phyloP scores from a whole-genome alignment of 2,888 invertebrate species.

The Cacoxenus indagator region DNA sequence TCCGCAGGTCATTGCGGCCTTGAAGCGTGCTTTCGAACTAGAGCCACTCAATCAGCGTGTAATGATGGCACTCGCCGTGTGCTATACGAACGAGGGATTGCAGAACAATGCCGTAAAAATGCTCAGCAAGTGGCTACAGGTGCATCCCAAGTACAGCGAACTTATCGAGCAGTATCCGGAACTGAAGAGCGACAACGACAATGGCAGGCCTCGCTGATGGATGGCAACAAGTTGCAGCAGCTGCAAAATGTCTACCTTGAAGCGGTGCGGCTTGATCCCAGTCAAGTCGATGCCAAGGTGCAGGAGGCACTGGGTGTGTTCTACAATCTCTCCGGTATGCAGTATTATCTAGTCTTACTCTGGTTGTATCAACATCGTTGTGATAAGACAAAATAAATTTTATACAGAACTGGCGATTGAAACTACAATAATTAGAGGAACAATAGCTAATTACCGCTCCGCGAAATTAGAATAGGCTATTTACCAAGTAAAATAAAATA shows the following conservation, averaged over 20 bases:
- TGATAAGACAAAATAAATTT: no score
- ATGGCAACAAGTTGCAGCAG: slow-evolving; percentile 71
- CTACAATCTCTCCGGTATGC: slow-evolving; percentile 94
- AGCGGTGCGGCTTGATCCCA: slow-evolving; percentile 84
- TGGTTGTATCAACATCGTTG: no score
- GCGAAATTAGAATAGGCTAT: no score
- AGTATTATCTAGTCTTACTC: no score
- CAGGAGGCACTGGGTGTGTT: slow-evolving; percentile 95
- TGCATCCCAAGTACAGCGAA: slow-evolving; percentile 86
- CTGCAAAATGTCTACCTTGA: slow-evolving; percentile 83
- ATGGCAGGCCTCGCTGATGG: slow-evolving; percentile 69
- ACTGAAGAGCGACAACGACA: slow-evolving; percentile 26
- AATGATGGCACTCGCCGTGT: slow-evolving; percentile 91
- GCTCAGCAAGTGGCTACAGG: slow-evolving; percentile 82
- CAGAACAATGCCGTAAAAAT: slow-evolving; percentile 90
- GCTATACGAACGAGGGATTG: slow-evolving; percentile 96
- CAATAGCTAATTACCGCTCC: no score
- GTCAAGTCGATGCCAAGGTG: slow-evolving; percentile 86
- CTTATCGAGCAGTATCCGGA: slow-evolving; percentile 71
- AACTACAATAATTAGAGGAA: no score
- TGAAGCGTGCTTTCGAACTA: slow-evolving; percentile 86
- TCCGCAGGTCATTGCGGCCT: slow-evolving; percentile 90
- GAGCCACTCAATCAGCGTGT: slow-evolving; percentile 86
- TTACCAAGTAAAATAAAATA: no score
- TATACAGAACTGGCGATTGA: no score